A percentile compares a stretch with the other conserved stretches of the same genome.
Evolutionary conservation across 2,113 vertebrate species (phyloP).

Genomic region (Lampris incognitus): DNA sequence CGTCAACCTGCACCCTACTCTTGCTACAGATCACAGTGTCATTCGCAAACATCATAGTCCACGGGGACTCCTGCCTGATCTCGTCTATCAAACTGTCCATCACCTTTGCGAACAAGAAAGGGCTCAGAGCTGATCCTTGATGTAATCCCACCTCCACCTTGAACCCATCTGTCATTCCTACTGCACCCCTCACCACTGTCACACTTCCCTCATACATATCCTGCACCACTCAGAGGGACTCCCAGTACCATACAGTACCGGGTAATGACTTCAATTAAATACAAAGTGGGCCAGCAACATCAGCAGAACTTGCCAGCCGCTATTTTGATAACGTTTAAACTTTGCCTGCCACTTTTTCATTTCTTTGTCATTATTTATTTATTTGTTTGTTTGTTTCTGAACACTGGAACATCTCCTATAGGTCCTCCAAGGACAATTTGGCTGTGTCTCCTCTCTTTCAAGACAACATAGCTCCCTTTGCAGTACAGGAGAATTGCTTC

Average conservation of each 20-base stretch:
- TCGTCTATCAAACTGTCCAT: no score
- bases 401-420: constrained; percentile 9
- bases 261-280: constrained; percentile 38
- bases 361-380: constrained; percentile 4
- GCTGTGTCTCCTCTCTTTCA: constrained; percentile 8
- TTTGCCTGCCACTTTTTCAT: not conserved
- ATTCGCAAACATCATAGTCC: no score
- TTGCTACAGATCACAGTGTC: no score
- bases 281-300: constrained; percentile 37
- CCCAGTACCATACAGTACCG: constrained; percentile 10
- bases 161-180: no score
- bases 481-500: constrained; percentile 55
- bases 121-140: no score
- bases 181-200: no score
- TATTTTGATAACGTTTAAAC: constrained; percentile 20
- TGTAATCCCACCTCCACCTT: no score
- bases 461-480: constrained; percentile 34
- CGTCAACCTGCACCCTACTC: no score
- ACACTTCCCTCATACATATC: no score
- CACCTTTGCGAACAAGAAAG: no score
- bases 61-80: no score
- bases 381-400: not conserved
- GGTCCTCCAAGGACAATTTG: constrained; percentile 49
- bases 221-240: not conserved
- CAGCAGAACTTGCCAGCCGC: constrained; percentile 42